Evolutionary conservation across 2,113 vertebrate species (phyloP).

Genomic region (cat (Felis catus)): F.catus_Fca126_mat1.0 CM031413.1:55342501-55343000

Average conservation of each 20-base stretch:
- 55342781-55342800: neutral
- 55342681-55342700: neutral
- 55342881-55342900: neutral
- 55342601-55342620: neutral
- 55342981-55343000: neutral
- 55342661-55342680: neutral
- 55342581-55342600: neutral
- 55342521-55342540: neutral
- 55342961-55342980: neutral
- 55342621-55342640: neutral
- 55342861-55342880: neutral
- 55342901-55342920: neutral
- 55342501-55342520: neutral
- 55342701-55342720: neutral
- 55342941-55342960: neutral
- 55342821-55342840: neutral
- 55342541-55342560: neutral
- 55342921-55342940: neutral
- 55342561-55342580: neutral
- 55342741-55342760: too few species aligned
- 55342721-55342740: neutral
- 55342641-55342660: neutral
- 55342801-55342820: neutral
- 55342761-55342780: rapidly evolving
- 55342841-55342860: neutral